Base-by-base conservation (phyloP, 2,113 vertebrate species). In the Corythornis cristatus region DNA sequence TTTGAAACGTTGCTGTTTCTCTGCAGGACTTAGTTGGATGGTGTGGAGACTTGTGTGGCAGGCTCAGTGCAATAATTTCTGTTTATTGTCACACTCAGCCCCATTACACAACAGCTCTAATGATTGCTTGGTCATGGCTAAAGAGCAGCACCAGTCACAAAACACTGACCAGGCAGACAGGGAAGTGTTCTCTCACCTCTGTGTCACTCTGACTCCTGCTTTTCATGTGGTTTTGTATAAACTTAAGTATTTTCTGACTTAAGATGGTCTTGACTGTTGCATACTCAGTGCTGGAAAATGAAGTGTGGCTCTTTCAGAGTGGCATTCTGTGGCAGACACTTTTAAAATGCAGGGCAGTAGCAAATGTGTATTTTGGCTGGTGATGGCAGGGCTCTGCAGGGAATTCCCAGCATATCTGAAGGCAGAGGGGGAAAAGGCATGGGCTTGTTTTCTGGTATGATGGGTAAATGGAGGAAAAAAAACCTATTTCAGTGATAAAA, bases 341-440 rank as follows among this genome's bases (percentile, higher is more conserved):
- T 85, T 54, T 57, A 73, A 83, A 86, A 86, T 53, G 35, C 2
- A 74, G 51, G 40, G 19, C 64, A 29, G 68, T 56, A 50, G 75
- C 53, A 76, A 74, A 40, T 91, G 84, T 93, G 57, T 96, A 14
- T 94, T 88, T 93, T 89, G 89, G 64, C 89, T 74, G 78, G 25
- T 2, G 4, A 3, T 85, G 72, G n/a, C 75, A 33, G 64, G 20
- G 33, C 53, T 85, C 87, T 77, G 78, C 65, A 75, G 72, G 95
- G 93, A 94, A 85, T 94, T 93, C 68, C 40, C 82, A 45, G 74
- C 42, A 37, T 89, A 50, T 82, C 58, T 92, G 64, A 79, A 79
- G 90, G 83, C 58, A 70, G 54, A 58, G 35, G 28, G 58, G 25
- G 29, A 62, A 48, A 57, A 81, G 29, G 71, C 31, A 14, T 83